These are phyloP conservation scores for Drosophila sechellia DNA, from an alignment of 1,140 invertebrate species.

Conservation along the genomic window DNA sequence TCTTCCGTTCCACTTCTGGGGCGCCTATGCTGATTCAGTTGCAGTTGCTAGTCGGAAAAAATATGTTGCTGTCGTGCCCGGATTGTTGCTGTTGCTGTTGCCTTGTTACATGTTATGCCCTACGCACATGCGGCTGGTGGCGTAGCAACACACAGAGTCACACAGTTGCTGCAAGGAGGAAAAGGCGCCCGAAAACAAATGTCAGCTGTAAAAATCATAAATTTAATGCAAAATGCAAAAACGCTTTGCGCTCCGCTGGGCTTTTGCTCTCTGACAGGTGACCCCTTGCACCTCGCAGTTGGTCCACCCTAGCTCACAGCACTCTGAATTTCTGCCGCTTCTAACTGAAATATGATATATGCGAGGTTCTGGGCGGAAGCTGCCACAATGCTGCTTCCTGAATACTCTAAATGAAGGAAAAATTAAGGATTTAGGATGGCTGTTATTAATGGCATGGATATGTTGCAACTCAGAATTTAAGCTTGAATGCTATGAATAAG, in stretches of 20 bases:
- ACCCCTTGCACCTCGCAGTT: constrained; percentile 30
- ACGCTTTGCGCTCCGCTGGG: constrained; percentile 72
- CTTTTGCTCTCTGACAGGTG: constrained; percentile 77
- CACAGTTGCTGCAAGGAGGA: constrained; percentile 38
- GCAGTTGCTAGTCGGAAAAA: constrained; percentile 54
- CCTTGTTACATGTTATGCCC: constrained; percentile 60
- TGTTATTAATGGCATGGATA: no score
- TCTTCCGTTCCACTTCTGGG: background rate
- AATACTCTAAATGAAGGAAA: constrained; percentile 12
- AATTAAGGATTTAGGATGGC: background rate
- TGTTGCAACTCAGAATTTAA: no score
- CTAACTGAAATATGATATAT: constrained; percentile 38
- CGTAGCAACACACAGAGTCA: constrained; percentile 34
- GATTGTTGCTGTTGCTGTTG: constrained; percentile 50
- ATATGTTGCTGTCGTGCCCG: constrained; percentile 62
- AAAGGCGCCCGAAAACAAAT: constrained; percentile 75
- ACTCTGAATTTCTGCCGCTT: constrained; percentile 8
- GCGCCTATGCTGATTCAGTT: constrained; percentile 27
- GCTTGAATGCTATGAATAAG: no score
- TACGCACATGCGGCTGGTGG: constrained; percentile 58
- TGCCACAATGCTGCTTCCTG: constrained; percentile 9
- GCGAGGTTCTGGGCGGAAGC: background rate
- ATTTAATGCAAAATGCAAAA: constrained; percentile 82
- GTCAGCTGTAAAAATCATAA: constrained; percentile 83
- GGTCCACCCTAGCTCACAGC: constrained; percentile 6